phyloP scores from a whole-genome alignment of 2,888 invertebrate species.

The Platypus cylindrus region DNA sequence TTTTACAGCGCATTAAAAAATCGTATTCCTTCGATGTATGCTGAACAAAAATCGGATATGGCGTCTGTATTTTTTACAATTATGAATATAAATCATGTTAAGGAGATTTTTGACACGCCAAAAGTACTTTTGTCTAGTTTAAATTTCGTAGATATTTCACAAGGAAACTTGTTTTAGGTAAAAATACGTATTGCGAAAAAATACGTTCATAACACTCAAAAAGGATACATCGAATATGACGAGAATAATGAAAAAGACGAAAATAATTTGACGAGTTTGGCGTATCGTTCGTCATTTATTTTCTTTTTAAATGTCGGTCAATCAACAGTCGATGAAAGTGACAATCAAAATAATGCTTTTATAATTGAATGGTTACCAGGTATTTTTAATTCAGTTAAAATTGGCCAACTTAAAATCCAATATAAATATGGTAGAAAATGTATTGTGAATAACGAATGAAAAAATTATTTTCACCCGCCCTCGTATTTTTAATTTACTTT shows the following conservation, averaged over 20 bases:
- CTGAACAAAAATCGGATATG: constrained; percentile 51
- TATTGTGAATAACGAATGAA: too few species aligned
- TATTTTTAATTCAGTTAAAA: constrained; percentile 51
- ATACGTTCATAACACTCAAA: constrained; percentile 49
- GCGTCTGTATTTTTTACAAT: constrained; percentile 56
- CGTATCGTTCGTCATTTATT: constrained; percentile 24
- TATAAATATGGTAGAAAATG: constrained; percentile 56
- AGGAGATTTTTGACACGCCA: constrained; percentile 59
- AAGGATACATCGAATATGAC: constrained; percentile 37
- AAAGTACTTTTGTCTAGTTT: constrained; percentile 31
- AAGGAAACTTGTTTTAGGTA: constrained; percentile 40
- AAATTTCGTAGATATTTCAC: too few species aligned
- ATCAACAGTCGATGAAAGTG: constrained; percentile 30
- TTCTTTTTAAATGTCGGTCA: constrained; percentile 38
- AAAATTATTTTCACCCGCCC: too few species aligned
- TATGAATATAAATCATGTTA: constrained; percentile 54
- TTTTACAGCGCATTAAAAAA: constrained; percentile 63
- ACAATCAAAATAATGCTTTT: constrained; percentile 46
- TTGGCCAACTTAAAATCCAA: constrained; percentile 58
- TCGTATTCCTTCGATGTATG: constrained; percentile 49
- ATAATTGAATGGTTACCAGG: constrained; percentile 68
- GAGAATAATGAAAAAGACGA: constrained; percentile 16
- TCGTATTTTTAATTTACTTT: too few species aligned
- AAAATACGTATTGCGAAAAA: constrained; percentile 49
- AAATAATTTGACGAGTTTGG: constrained; percentile 27